Conservation (phyloP, 2,113 vertebrate species). For the Pteronura brasiliensis region DNA sequence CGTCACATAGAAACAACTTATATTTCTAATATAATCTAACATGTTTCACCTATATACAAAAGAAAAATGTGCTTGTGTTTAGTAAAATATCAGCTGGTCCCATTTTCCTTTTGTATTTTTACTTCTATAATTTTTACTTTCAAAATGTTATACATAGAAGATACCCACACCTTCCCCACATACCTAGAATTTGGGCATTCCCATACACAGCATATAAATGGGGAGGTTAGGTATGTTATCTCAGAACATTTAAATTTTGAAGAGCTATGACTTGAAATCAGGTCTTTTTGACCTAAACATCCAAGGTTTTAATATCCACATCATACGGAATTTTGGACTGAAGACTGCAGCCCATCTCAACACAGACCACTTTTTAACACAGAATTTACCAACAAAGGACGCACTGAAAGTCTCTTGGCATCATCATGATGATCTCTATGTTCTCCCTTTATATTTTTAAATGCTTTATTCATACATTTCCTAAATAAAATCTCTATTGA, state of each 20-base stretch:
- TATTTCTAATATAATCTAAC: conserved; percentile 27
- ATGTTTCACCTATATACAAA: background rate
- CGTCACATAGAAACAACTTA: background rate
- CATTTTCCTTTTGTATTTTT: background rate
- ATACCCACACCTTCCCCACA: background rate
- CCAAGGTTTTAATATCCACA: background rate
- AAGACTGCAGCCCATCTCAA: background rate
- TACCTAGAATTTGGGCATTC: background rate
- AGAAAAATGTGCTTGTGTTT: background rate
- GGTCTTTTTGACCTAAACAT: background rate
- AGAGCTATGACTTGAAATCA: background rate
- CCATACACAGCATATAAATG: background rate
- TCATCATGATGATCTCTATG: background rate
- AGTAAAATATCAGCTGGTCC: background rate
- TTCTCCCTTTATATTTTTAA: background rate
- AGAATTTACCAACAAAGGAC: background rate
- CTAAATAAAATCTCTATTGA: background rate
- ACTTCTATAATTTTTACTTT: conserved; percentile 8
- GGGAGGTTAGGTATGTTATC: background rate
- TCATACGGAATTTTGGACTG: background rate
- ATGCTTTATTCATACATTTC: background rate
- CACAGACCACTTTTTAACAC: background rate
- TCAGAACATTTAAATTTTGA: background rate
- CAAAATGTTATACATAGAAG: background rate
- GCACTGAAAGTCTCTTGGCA: background rate